Evolutionary conservation across 2,888 invertebrate species (phyloP).

Genomic region (Machimus atricapillus): DNA sequence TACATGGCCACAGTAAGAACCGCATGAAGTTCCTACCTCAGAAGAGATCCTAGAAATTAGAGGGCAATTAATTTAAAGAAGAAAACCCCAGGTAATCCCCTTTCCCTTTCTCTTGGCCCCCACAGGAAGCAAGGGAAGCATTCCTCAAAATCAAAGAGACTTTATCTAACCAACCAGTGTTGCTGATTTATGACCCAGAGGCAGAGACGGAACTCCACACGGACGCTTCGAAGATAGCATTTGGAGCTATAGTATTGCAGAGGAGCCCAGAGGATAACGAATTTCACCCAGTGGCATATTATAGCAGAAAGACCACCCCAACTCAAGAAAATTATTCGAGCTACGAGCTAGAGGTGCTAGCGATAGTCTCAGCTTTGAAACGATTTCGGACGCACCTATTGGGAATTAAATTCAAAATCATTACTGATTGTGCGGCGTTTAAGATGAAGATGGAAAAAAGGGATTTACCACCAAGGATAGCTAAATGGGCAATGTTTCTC

Average conservation of each 20-base stretch:
- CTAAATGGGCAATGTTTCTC: conserved; percentile 51
- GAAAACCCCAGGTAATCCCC: too few species aligned
- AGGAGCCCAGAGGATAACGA: not conserved
- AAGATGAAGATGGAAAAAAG: too few species aligned
- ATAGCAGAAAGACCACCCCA: not conserved
- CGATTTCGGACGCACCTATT: not conserved
- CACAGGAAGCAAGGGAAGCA: too few species aligned
- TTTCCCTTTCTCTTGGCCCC: too few species aligned
- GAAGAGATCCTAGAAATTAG: too few species aligned
- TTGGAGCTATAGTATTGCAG: not conserved
- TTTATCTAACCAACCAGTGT: not conserved
- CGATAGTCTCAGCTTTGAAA: not conserved
- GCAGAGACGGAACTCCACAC: not conserved
- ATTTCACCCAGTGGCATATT: not conserved
- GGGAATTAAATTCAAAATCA: not conserved
- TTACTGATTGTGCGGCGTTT: not conserved
- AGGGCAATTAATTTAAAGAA: too few species aligned
- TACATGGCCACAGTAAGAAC: too few species aligned
- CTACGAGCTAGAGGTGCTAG: not conserved
- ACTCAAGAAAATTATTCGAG: not conserved
- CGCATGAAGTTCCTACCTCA: too few species aligned
- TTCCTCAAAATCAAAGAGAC: not conserved
- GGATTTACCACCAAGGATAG: conserved; percentile 39
- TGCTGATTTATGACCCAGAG: not conserved
- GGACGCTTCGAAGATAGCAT: not conserved